phyloP scores from a whole-genome alignment of 2,797 vertebrate species.

The Cyclopterus lumpus region DNA sequence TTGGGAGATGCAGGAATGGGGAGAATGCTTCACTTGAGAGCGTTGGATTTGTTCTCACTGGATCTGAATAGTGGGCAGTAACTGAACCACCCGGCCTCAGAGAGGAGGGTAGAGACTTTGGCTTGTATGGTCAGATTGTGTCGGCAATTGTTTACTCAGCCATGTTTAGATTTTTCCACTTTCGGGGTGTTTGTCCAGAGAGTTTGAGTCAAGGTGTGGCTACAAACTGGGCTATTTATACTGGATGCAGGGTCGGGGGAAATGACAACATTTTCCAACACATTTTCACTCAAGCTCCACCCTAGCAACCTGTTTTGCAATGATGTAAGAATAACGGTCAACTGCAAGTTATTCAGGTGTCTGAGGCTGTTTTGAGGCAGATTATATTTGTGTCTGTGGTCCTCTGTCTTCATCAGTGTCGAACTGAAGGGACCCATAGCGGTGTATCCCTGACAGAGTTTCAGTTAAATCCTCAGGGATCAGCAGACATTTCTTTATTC shows the following conservation, averaged over 20 bases:
- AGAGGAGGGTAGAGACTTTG: constrained; percentile 5
- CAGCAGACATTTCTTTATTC: constrained; percentile 58
- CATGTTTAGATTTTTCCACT: constrained; percentile 37
- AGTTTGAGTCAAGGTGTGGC: constrained; percentile 34
- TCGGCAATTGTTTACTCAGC: constrained; percentile 17
- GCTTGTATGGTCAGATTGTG: not conserved
- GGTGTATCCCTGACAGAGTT: constrained; percentile 50
- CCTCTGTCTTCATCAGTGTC: not conserved
- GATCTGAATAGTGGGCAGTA: constrained; percentile 56
- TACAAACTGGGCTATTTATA: constrained; percentile 29
- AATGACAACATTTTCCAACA: constrained; percentile 36
- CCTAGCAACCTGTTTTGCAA: constrained; percentile 6
- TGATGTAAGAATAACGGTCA: not conserved
- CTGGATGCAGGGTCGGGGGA: not conserved
- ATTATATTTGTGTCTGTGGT: not conserved
- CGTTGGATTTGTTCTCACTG: constrained; percentile 24
- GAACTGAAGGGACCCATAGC: not conserved
- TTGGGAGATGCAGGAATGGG: not conserved
- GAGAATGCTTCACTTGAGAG: constrained; percentile 14
- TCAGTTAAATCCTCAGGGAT: constrained; percentile 56
- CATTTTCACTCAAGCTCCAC: not conserved
- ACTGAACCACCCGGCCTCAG: constrained; percentile 60
- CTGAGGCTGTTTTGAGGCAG: not conserved
- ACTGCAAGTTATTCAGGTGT: not conserved
- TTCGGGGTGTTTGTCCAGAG: constrained; percentile 38